phyloP scores from a whole-genome alignment of 1,140 invertebrate species.

The Elymnias hypermnestra region DNA sequence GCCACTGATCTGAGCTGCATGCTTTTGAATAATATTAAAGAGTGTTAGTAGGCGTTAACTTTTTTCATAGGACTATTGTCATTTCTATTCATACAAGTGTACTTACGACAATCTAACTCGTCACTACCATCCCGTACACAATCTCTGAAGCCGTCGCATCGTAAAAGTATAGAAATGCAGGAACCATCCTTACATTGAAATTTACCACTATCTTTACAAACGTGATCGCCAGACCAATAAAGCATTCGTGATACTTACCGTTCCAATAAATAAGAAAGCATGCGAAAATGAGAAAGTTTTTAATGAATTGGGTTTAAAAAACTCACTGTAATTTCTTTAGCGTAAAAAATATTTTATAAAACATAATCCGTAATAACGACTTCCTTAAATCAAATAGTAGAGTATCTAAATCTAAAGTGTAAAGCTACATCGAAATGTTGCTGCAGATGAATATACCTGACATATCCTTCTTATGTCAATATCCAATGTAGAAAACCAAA shows the following conservation, averaged over 20 bases:
- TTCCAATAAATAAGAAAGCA: conserved; percentile 30
- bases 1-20: conserved; percentile 78
- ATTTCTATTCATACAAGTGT: too few species aligned
- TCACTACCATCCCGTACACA: conserved; percentile 78
- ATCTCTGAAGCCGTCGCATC: conserved; percentile 75
- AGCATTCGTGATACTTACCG: conserved; percentile 50
- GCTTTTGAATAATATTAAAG: conserved; percentile 52
- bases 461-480: too few species aligned
- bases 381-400: too few species aligned
- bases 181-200: conserved; percentile 79
- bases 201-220: conserved; percentile 52
- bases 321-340: too few species aligned
- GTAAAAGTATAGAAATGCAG: conserved; percentile 82
- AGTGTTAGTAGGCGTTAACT: conserved; percentile 30
- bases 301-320: too few species aligned
- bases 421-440: too few species aligned
- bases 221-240: conserved; percentile 54
- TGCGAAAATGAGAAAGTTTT: conserved; percentile 22
- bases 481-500: too few species aligned
- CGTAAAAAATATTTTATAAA: too few species aligned
- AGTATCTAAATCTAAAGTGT: too few species aligned
- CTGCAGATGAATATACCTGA: too few species aligned
- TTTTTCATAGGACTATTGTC: too few species aligned
- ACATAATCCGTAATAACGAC: too few species aligned
- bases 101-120: conserved; percentile 78